Evolutionary conservation across 1,140 invertebrate species (phyloP).

Genomic region (Megalonaias nervosa): DNA sequence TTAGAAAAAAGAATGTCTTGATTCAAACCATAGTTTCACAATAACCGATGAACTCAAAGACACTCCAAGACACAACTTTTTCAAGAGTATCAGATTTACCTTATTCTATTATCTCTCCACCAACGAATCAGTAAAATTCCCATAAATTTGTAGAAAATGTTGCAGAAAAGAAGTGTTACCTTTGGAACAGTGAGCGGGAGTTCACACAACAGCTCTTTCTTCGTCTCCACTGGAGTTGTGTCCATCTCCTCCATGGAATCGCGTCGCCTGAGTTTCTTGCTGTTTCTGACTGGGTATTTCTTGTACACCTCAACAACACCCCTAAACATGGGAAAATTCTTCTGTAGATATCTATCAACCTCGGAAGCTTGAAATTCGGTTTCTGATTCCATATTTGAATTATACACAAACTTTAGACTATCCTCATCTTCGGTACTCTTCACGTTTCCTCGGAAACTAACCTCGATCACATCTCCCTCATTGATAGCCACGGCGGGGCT

Average conservation of each 20-base stretch:
- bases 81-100: too few species aligned
- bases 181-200: constrained; percentile 61
- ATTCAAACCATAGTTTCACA: too few species aligned
- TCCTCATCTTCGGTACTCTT: constrained; percentile 35
- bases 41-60: too few species aligned
- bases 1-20: too few species aligned
- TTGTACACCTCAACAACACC: constrained; percentile 49
- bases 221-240: constrained; percentile 25
- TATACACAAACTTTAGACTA: constrained; percentile 46
- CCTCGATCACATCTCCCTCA: constrained; percentile 62
- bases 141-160: too few species aligned
- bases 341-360: constrained; percentile 63
- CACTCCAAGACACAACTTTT: too few species aligned
- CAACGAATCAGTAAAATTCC: too few species aligned
- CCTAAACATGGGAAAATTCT: constrained; percentile 59
- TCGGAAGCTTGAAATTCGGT: constrained; percentile 50
- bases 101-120: too few species aligned
- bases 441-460: constrained; percentile 63
- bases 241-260: constrained; percentile 41
- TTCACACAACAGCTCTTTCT: constrained; percentile 53
- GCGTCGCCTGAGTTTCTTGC: constrained; percentile 26
- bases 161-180: constrained; percentile 35
- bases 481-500: constrained; percentile 41
- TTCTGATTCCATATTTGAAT: constrained; percentile 54
- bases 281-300: constrained; percentile 37